Evolutionary conservation across 1,140 invertebrate genomes (phyloP), one percentile per base, ranked within the genome.

Genomic region (Araneus ventricosus): DNA sequence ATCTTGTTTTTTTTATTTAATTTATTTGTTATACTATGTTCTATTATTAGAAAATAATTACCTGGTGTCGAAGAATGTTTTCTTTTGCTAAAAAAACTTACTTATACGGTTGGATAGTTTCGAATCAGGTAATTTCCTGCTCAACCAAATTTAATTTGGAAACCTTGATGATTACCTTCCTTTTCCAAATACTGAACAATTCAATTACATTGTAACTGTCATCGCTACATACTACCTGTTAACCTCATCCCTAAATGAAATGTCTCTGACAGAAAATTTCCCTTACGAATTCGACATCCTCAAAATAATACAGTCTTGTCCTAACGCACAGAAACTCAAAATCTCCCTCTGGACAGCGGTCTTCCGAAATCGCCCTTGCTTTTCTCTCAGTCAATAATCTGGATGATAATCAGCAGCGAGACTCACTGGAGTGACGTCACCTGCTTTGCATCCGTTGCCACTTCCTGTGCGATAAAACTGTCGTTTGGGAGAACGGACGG

Each of bases 391-490:
- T 45, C 80, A 82, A 45, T 82, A 82, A 82, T 82, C 80, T 45
- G 27, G 39, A 82, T n/a, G 80, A 34, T 75, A 75, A 75, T 75
- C 70, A 75, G 24, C n/a, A n/a, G 45, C 4, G 70, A 75, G 30
- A 75, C 70, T 75, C 70, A 75, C 20, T 75, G 17, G 14, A 75
- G 14, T 82, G 80, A 82, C 80, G 80, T 82, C 80, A 82, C n/a
- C 22, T n/a, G 27, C 57, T 34, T 61, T 37, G 39, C 61, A 67
- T 70, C 39, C 86, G 61, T 88, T 88, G 86, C 61, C 86, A 88
- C 86, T 67, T 88, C 86, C 86, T 88, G 34, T 14, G 24, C n/a
- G 86, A 88, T 88, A 88, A 88, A 88, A 67, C n/a, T 87, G 37
- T 87, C 59, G 34, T 87, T 87, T 87, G 27, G 52, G n/a, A 63